Evolutionary conservation across 2,888 invertebrate species (phyloP).

Genomic region (Drosophila percnosoma): DNA sequence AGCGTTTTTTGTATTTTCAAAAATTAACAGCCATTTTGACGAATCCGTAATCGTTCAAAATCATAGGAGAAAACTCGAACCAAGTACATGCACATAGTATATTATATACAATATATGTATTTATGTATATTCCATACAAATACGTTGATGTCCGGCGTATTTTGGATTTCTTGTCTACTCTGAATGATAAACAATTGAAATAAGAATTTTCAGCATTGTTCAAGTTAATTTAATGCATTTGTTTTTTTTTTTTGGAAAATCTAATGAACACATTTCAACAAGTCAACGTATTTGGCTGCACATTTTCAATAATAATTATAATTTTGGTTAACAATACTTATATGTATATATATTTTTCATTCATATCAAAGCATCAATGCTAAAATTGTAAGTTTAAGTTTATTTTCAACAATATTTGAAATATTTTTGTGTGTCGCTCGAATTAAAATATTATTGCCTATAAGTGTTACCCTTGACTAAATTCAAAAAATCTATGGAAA

Average conservation of each 20-base stretch:
- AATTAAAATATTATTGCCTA: conserved; percentile 58
- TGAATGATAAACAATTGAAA: conserved; percentile 21
- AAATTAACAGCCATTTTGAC: conserved; percentile 85
- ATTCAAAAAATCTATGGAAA: conserved; percentile 53
- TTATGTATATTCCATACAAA: conserved; percentile 37
- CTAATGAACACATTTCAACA: conserved; percentile 58
- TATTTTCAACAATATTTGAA: conserved; percentile 35
- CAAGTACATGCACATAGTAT: conserved; percentile 58
- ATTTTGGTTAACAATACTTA: conserved; percentile 26
- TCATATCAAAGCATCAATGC: conserved; percentile 52
- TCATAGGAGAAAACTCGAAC: conserved; percentile 63
- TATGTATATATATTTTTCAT: conserved; percentile 8
- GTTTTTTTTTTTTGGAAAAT: conserved; percentile 10
- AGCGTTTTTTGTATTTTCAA: conserved; percentile 86
- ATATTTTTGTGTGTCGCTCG: conserved; percentile 21
- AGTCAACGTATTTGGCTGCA: conserved; percentile 57
- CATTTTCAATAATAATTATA: conserved; percentile 26
- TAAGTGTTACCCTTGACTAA: conserved; percentile 63
- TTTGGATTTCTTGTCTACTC: conserved; percentile 32
- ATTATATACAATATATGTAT: conserved; percentile 35
- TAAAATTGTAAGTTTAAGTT: conserved; percentile 37
- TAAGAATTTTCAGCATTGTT: conserved; percentile 23
- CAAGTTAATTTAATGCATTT: conserved; percentile 7
- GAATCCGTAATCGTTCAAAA: conserved; percentile 81
- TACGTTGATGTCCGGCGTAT: conserved; percentile 31